Base-by-base conservation (phyloP, 2,888 invertebrate genomes). In the Philhelius pedissequus region DNA sequence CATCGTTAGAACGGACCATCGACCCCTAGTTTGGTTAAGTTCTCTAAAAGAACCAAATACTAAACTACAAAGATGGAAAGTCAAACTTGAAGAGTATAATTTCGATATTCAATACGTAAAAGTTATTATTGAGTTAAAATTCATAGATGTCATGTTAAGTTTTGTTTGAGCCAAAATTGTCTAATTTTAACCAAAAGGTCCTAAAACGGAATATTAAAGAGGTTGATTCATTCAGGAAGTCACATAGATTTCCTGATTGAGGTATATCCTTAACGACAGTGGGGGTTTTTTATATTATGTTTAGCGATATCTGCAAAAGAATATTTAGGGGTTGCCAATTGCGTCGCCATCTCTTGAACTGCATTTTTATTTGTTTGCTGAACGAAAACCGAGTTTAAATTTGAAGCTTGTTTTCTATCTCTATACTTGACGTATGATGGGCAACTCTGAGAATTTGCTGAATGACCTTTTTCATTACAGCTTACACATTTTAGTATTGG, bases 131-230 rank as follows among this genome's bases (percentile, higher is more conserved):
- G n/a, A 50, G n/a, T 27, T 50, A 8, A 50, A 50, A 50, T 50
- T 50, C 50, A 50, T 50, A 2, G 22, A 50, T 50, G 25, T 50
- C 30, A 62, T 62, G 4, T 43, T 62, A 15, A 62, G 18, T n/a
- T 62, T 62, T 43, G 43, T 62, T n/a, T 25, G 40, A 27, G 60
- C 43, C 50, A 50, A 50, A 50, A 50, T 27, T 25, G 62, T n/a
- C 62, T 62, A 27, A 62, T 62, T 62, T 62, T 62, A 27, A 62
- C 43, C n/a, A 62, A 27, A 15, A 62, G 25, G 25, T 62, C n/a
- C n/a, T n/a, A n/a, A 11, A 62, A 62, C n/a, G 30, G 11, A 25
- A 43, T 62, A 30, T 62, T 25, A 9, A n/a, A n/a, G n/a, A n/a
- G n/a, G n/a, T n/a, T n/a, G 62, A 62, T 27, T 40, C 62, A 62